Evolutionary conservation across 2,797 vertebrate genomes (phyloP).

Genomic region (Siniperca obscura): DNA sequence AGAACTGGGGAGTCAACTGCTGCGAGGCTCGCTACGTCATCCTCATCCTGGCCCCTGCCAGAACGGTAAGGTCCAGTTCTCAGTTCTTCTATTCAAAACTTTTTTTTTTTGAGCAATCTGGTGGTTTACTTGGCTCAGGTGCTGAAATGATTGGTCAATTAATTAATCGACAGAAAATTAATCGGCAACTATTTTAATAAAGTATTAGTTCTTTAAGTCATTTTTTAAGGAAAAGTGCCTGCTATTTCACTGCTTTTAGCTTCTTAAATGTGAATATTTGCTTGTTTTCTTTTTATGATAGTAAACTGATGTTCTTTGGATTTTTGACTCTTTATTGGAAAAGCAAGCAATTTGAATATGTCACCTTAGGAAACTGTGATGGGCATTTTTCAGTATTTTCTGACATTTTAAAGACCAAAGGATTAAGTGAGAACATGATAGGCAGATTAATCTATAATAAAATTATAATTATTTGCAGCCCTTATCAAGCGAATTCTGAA

Average conservation of each 20-base stretch:
- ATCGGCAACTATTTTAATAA: too few species aligned
- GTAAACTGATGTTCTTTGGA: neutral
- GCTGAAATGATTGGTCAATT: neutral
- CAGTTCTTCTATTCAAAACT: neutral
- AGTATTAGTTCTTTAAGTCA: neutral
- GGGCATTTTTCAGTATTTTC: neutral
- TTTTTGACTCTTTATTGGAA: neutral
- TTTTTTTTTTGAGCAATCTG: neutral
- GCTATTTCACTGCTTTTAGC: neutral
- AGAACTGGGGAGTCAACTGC: slow-evolving; percentile 96
- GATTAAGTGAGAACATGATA: neutral
- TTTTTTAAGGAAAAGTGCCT: neutral
- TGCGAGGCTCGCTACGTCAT: slow-evolving; percentile 93
- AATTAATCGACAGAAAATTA: neutral
- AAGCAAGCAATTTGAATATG: neutral
- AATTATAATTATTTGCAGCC: neutral
- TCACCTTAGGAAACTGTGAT: neutral
- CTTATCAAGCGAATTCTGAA: neutral
- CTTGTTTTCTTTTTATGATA: neutral
- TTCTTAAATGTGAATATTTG: neutral
- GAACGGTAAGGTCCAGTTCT: slow-evolving; percentile 84
- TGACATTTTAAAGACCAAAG: neutral
- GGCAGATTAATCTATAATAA: neutral
- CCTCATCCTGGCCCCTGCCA: slow-evolving; percentile 91
- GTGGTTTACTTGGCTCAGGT: neutral